Evolutionary conservation across 2,797 vertebrate species (phyloP).

Genomic region (Pseudochromis fuscus): DNA sequence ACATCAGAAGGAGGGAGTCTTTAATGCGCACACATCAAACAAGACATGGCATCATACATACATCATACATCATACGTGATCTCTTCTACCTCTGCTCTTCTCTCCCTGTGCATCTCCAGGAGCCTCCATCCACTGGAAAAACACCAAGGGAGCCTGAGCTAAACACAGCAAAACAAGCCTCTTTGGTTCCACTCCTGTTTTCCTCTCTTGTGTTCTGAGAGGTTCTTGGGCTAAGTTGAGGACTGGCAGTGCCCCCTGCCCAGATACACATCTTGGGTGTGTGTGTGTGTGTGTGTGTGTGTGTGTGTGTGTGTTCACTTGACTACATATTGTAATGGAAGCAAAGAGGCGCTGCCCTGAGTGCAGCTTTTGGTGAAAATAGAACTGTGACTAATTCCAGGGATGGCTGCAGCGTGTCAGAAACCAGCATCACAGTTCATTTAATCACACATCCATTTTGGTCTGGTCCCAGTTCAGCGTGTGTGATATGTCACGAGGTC

Average conservation of each 20-base stretch:
- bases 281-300: conserved; percentile 14
- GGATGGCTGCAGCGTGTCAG: conserved; percentile 69
- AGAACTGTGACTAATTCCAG: conserved; percentile 69
- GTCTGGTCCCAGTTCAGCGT: conserved; percentile 75
- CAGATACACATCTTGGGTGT: conserved; percentile 34
- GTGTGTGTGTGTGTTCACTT: not conserved
- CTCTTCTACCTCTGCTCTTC: not conserved
- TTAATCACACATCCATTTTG: conserved; percentile 74
- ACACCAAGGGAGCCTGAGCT: conserved; percentile 49
- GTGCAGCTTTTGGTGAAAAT: conserved; percentile 62
- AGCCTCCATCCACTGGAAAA: conserved; percentile 51
- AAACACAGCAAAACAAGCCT: conserved; percentile 60
- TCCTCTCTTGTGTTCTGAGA: conserved; percentile 34
- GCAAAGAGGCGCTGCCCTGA: conserved; percentile 41
- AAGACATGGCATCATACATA: conserved; percentile 13
- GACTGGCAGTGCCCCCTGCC: conserved; percentile 48
- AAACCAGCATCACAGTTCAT: conserved; percentile 73
- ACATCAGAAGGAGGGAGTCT: conserved; percentile 40
- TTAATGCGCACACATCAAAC: conserved; percentile 20
- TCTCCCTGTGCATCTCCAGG: conserved; percentile 17
- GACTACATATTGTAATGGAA: conserved; percentile 54
- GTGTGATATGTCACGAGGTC: conserved; percentile 73
- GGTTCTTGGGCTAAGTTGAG: conserved; percentile 15
- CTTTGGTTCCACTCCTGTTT: conserved; percentile 50
- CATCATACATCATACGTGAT: too few relatives aligned